Conservation (phyloP, 2,113 vertebrate genomes). For the Notothenia rossii region DNA sequence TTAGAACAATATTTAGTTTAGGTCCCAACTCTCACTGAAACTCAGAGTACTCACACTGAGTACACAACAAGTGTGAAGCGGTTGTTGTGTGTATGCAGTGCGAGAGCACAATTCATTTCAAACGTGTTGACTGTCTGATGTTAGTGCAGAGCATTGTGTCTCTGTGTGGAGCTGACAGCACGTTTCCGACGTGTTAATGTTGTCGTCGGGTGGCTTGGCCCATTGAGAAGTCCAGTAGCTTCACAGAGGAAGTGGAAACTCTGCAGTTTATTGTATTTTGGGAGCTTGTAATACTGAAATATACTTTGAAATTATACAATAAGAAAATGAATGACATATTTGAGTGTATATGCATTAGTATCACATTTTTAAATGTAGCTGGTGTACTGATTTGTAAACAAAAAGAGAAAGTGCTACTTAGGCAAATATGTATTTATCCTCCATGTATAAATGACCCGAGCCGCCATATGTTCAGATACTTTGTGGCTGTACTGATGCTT, state of each 20-base stretch:
- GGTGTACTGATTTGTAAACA: too few species aligned
- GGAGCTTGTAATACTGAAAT: not conserved
- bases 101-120: too few species aligned
- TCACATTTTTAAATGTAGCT: too few species aligned
- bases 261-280: not conserved
- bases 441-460: not conserved
- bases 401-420: not conserved
- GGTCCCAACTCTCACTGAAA: not conserved
- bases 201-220: not conserved
- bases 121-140: too few species aligned
- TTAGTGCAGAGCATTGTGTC: too few species aligned
- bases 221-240: not conserved
- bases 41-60: not conserved
- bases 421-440: not conserved
- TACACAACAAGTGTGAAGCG: not conserved
- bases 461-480: not conserved
- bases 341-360: too few species aligned
- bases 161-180: too few species aligned
- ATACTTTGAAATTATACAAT: not conserved
- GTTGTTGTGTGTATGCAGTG: too few species aligned
- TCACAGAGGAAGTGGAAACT: constrained; percentile 5
- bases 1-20: not conserved
- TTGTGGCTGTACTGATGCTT: not conserved
- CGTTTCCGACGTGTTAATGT: not conserved
- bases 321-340: not conserved